Base-by-base conservation (phyloP, 2,113 vertebrate species). In the Nyctibius bracteatus region DNA sequence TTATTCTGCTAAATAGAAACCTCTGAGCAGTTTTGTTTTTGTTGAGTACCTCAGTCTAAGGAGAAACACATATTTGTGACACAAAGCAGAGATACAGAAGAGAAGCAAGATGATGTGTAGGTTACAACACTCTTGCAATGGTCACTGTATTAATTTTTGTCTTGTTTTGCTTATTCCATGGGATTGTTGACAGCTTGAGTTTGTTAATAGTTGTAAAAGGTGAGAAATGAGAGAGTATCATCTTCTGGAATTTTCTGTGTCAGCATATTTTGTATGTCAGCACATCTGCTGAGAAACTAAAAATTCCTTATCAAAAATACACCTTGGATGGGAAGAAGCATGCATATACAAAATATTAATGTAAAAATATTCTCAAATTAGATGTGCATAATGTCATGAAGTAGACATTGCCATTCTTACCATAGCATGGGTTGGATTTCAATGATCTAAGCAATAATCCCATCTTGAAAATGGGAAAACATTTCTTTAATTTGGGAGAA, bases 341-440 rank as follows among this genome's bases (percentile, higher is more conserved):
- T 1, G 2, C 11, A 27, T 31, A 33, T 27, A 6, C 5, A 0
- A 83, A 82, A 61, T 28, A 43, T 5, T 59, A 0, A 12, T 12
- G 2, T 10, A 72, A 63, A 61, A 84, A 44, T 3, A 1, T 30
- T 84, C 30, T 47, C 14, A 46, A 15, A 46, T 33, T 31, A 75
- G 2, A 6, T 65, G 17, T 5, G 27, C 22, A 22, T 23, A 52
- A 13, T 3, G 6, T 41, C n/a, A 57, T 16, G 7, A 85, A 77
- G n/a, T 39, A 77, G n/a, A 71, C 17, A 63, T 6, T 51, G 13
- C 17, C 39, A 49, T 43, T 83, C 14, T 80, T 43, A 25, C 39
- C 7, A 20, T 15, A 37, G 10, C 9, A 28, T 19, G 12, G n/a
- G 8, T 55, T 35, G 12, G 21, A 41, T 91, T 91, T 88, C 33